Base-by-base conservation (phyloP, 2,797 vertebrate genomes). In the Nyctibius grandis region DNA sequence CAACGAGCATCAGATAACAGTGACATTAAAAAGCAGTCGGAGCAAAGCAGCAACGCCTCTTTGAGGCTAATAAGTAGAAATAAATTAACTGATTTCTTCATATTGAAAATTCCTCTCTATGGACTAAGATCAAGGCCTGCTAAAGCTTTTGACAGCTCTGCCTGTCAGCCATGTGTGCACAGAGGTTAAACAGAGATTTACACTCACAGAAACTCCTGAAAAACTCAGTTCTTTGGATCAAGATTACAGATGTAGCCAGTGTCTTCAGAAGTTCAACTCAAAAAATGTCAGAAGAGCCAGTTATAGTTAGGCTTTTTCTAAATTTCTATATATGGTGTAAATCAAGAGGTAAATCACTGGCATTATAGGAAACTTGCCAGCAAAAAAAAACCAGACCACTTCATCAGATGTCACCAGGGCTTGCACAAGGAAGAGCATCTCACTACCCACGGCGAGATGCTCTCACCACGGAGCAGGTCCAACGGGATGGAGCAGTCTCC, bases 71-170 rank as follows among this genome's bases (percentile, higher is more conserved):
- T 51, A 88, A 54, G 83, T 47, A 87, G 94, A 93, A 96, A 95
- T 90, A 97, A 95, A 95, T 96, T 96, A 97, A 94, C 89, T 44
- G 47, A 85, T 87, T 92, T 72, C 93, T 95, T 80, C 50, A 64
- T 69, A 76, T 36, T 72, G 36, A 91, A 89, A 95, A 91, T 54
- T 91, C 63, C 70, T 93, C 68, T 91, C 60, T 68, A 36, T 0
- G 0, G 68, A 53, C 88, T 51, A 40, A 92, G 75, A 91, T 85
- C 64, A 86, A 96, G 77, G 80, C 63, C 5, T 10, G 22, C 48
- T 67, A 59, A 85, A 77, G 88, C 88, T 89, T 93, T 77, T 91
- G 91, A 75, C 68, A 74, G 68, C 45, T 72, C 93, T 88, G 81
- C 63, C 72, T 72, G 74, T 53, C 84, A 83, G 89, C 47, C 89